Base-by-base conservation (phyloP, 2,797 vertebrate species). In the Takifugu rubripes region DNA sequence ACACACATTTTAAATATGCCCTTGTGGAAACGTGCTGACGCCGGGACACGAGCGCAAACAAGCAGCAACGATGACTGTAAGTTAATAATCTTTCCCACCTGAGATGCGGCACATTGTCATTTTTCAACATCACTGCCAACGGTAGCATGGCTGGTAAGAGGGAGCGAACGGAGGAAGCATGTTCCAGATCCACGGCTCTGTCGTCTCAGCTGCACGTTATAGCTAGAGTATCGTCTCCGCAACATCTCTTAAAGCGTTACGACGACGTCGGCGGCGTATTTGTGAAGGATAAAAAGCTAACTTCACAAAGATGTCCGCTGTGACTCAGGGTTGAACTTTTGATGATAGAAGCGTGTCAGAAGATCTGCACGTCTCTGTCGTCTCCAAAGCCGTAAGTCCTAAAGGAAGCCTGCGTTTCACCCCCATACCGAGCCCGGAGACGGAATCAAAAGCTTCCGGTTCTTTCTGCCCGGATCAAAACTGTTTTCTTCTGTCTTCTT, bases 371-470 rank as follows among this genome's bases (percentile, higher is more conserved):
- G 33, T 55, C n/a, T 46, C 16, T 14, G 26, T 60, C 68, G 55
- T 68, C 36, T 42, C 36, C 29, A 12, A 57, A 49, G 8, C n/a
- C 52, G 26, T 10, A 5, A 59, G 56, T 71, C 66, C 59, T 56
- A 27, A 15, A 48, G 54, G 49, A 67, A 53, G 17, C 21, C 48
- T 53, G 59, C 44, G 63, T 64, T 71, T 49, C 21, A 21, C 66
- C 59, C 61, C 62, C 70, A 66, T 64, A 79, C 80, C 75, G 76
- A 82, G 67, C 74, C 61, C 50, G 68, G 61, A 56, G 63, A 80
- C 77, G 52, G 68, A 71, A 81, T 80, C 59, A 70, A 78, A 81
- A 56, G 8, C 64, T 3, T 65, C 54, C 44, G 5, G 1, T 56
- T 76, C 61, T 54, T 66, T 79, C n/a, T 29, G 25, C 24, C 6